phyloP scores from a whole-genome alignment of 2,888 invertebrate genomes.

The Pterostichus madidus region DNA sequence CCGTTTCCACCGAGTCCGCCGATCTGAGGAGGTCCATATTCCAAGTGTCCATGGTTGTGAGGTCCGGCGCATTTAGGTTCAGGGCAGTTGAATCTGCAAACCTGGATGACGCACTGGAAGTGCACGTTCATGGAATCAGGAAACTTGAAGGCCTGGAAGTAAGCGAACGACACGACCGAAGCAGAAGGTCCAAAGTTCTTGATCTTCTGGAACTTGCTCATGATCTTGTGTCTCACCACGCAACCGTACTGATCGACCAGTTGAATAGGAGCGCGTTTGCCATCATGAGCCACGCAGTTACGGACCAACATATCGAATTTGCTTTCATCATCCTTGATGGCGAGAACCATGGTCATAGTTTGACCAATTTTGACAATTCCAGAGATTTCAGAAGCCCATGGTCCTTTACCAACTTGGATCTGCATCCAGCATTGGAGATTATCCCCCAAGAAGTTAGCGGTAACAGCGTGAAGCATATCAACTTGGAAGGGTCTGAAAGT shows the following conservation, averaged over 20 bases:
- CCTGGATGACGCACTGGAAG: slow-evolving; percentile 98
- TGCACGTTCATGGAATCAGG: slow-evolving; percentile 98
- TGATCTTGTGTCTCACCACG: slow-evolving; percentile 95
- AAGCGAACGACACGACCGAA: slow-evolving; percentile 95
- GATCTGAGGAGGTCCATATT: slow-evolving; percentile 83
- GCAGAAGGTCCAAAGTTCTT: slow-evolving; percentile 97
- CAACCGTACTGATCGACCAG: slow-evolving; percentile 96
- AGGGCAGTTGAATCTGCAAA: slow-evolving; percentile 95
- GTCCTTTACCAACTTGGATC: slow-evolving; percentile 97
- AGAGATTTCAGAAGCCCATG: slow-evolving; percentile 98
- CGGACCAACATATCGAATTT: slow-evolving; percentile 97
- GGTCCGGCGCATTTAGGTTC: slow-evolving; percentile 90
- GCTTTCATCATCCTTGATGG: slow-evolving; percentile 96
- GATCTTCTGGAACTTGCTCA: slow-evolving; percentile 97
- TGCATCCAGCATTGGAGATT: slow-evolving; percentile 99
- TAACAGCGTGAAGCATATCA: slow-evolving; percentile 96
- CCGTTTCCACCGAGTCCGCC: slow-evolving; percentile 71
- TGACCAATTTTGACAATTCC: slow-evolving; percentile 97
- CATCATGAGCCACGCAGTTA: slow-evolving; percentile 96
- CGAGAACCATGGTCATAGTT: slow-evolving; percentile 98
- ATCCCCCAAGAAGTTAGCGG: slow-evolving; percentile 96
- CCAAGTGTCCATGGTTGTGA: slow-evolving; percentile 74
- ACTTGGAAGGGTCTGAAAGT: slow-evolving; percentile 97
- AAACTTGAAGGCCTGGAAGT: slow-evolving; percentile 98
- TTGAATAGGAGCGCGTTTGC: slow-evolving; percentile 95